phyloP scores from a whole-genome alignment of 1,140 invertebrate species.

The Armadillidium nasatum region DNA sequence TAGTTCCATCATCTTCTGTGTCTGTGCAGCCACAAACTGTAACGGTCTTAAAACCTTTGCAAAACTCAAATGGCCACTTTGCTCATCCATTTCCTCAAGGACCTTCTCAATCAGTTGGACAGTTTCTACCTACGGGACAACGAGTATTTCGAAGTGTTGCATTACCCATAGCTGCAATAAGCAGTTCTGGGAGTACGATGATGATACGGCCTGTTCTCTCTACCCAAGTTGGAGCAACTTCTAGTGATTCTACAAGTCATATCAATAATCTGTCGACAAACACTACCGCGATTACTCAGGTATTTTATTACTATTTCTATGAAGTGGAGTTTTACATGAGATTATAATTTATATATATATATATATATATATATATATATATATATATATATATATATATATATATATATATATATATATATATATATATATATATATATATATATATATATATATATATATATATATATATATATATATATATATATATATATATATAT shows the following conservation, averaged over 20 bases:
- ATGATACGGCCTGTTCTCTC: neutral
- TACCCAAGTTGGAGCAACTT: neutral
- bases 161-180: neutral
- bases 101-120: neutral
- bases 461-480: too few species aligned
- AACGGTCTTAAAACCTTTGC: neutral
- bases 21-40: constrained; percentile 9
- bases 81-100: neutral
- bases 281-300: neutral
- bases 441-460: too few species aligned
- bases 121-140: neutral
- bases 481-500: too few species aligned
- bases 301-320: too few species aligned
- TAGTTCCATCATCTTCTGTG: neutral
- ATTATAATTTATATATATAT: too few species aligned
- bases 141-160: neutral
- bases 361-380: too few species aligned
- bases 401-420: too few species aligned
- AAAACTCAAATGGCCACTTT: neutral
- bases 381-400: too few species aligned
- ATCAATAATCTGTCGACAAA: neutral
- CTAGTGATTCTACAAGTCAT: neutral
- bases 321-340: too few species aligned
- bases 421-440: too few species aligned
- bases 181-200: neutral